Evolutionary conservation across 1,140 invertebrate species (phyloP).

Genomic region (Batillaria attramentaria): DNA sequence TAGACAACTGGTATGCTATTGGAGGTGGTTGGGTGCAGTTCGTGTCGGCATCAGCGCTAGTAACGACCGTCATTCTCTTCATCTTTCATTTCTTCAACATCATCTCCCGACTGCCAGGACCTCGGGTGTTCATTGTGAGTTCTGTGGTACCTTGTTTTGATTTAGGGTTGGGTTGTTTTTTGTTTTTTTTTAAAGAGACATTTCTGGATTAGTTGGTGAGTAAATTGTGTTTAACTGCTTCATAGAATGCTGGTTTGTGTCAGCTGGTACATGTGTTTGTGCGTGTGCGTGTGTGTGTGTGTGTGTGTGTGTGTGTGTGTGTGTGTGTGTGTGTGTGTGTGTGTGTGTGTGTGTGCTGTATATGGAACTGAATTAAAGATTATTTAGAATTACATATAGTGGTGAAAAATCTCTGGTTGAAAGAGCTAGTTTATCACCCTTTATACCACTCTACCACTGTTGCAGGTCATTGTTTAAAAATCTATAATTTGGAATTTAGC

Average conservation of each 20-base stretch:
- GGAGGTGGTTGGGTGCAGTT: constrained; percentile 82
- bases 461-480: too few relatives aligned
- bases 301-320: not conserved
- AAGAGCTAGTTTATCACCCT: too few relatives aligned
- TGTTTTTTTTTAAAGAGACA: not conserved
- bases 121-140: constrained; percentile 89
- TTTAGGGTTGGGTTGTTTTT: not conserved
- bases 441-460: too few relatives aligned
- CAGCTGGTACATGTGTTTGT: too few relatives aligned
- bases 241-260: too few relatives aligned
- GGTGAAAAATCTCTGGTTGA: too few relatives aligned
- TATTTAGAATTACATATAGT: too few relatives aligned
- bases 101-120: constrained; percentile 83
- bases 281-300: not conserved
- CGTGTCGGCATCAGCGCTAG: constrained; percentile 88
- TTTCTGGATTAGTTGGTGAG: not conserved
- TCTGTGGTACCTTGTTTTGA: not conserved
- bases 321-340: constrained; percentile 16
- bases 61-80: constrained; percentile 86
- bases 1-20: constrained; percentile 50
- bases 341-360: not conserved
- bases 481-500: too few relatives aligned
- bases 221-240: too few relatives aligned
- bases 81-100: constrained; percentile 89
- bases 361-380: too few relatives aligned